A percentile compares a stretch with the other conserved stretches of the same genome.
These are phyloP conservation scores for Physeter macrocephalus DNA, from an alignment of 2,113 vertebrate genomes.

Conservation along the genomic window DNA sequence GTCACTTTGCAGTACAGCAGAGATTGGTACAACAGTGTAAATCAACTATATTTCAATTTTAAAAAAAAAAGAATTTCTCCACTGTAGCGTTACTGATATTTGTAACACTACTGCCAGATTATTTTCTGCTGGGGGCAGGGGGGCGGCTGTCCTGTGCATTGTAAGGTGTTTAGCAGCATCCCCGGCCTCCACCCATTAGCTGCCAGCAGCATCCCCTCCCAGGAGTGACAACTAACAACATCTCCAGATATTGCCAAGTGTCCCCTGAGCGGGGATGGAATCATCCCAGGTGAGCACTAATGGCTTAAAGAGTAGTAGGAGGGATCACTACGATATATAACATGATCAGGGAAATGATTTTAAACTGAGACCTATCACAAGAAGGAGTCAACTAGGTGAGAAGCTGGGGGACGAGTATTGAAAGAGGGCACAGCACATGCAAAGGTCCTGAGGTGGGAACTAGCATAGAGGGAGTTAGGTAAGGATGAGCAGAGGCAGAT, in stretches of 20 bases:
- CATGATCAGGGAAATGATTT: background rate
- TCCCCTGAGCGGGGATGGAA: background rate
- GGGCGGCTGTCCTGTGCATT: rapidly evolving
- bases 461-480: too few relatives aligned
- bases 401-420: background rate
- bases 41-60: background rate
- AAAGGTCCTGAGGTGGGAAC: background rate
- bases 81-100: background rate
- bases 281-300: background rate
- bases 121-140: rapidly evolving
- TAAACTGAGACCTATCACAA: background rate
- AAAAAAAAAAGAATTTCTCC: background rate
- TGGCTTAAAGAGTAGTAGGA: background rate
- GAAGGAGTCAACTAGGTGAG: background rate
- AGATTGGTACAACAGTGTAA: background rate
- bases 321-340: too few relatives aligned
- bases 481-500: background rate
- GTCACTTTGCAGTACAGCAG: background rate
- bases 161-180: background rate
- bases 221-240: background rate
- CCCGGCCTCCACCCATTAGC: background rate
- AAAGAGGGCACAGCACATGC: background rate
- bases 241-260: background rate
- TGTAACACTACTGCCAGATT: background rate
- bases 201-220: background rate